Percentiles rank a stretch among this genome's conserved stretches.
These are phyloP conservation scores for Laterallus jamaicensis DNA, from an alignment of 2,113 vertebrate species.

Conservation along the genomic window DNA sequence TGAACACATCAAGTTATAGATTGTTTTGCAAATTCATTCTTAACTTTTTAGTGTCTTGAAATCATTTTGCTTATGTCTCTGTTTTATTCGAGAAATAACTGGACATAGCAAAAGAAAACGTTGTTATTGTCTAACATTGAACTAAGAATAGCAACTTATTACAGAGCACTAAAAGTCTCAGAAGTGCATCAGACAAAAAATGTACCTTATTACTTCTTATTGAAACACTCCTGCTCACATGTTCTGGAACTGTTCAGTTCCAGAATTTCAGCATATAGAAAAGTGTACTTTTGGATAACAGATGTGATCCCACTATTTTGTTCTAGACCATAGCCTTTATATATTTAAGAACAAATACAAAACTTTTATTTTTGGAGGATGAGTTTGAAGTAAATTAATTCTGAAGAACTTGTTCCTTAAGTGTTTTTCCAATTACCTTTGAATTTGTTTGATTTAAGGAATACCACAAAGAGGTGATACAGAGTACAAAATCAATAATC, in stretches of 20 bases:
- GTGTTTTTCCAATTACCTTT: background rate
- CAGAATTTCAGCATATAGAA: background rate
- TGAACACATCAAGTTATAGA: background rate
- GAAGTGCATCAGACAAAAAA: background rate
- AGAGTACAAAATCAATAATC: background rate
- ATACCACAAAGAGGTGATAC: background rate
- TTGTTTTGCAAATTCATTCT: background rate
- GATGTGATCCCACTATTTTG: background rate
- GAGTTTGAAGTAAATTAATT: background rate
- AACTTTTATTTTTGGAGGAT: background rate
- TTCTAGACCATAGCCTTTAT: background rate
- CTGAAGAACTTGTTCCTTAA: background rate
- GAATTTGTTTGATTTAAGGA: background rate
- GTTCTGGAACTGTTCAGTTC: background rate
- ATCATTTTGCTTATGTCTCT: background rate
- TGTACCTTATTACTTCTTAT: background rate
- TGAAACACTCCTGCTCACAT: background rate
- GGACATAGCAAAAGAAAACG: background rate
- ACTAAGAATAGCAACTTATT: background rate
- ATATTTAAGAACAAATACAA: background rate
- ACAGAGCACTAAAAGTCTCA: background rate
- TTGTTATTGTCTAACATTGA: background rate
- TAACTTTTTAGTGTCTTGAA: background rate
- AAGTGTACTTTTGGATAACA: background rate
- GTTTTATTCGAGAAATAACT: background rate